phyloP scores from a whole-genome alignment of 2,113 vertebrate species.

The Australoheros scitulus region DNA sequence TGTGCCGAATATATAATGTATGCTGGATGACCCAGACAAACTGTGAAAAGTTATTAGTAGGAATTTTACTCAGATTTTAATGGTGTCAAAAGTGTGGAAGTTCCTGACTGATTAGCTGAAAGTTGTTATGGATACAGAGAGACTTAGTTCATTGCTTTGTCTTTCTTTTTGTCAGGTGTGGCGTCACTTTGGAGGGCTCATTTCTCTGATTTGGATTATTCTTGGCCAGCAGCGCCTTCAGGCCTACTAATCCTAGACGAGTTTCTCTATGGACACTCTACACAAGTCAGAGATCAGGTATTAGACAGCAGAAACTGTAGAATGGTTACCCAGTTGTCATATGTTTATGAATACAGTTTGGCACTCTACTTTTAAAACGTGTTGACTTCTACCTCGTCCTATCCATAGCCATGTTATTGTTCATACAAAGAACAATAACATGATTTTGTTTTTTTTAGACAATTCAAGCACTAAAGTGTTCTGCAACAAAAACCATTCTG shows the following conservation, averaged over 20 bases:
- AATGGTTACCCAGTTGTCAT: background rate
- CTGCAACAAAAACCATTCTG: background rate
- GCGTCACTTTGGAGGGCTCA: constrained; percentile 73
- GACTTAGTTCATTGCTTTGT: constrained; percentile 55
- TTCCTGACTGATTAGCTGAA: constrained; percentile 11
- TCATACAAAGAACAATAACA: background rate
- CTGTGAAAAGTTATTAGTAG: background rate
- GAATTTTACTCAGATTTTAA: background rate
- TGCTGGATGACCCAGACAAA: background rate
- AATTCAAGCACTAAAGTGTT: background rate
- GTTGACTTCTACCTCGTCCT: constrained; percentile 5
- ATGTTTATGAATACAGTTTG: constrained; percentile 10
- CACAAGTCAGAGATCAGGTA: constrained; percentile 83
- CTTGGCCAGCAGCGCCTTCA: constrained; percentile 75
- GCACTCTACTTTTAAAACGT: background rate
- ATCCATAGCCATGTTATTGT: background rate
- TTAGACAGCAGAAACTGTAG: constrained; percentile 27
- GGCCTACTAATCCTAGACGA: constrained; percentile 74
- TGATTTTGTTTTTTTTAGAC: background rate
- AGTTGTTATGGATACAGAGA: constrained; percentile 17
- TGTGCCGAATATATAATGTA: background rate
- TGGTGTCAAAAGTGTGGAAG: background rate
- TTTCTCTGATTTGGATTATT: constrained; percentile 82
- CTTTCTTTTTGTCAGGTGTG: constrained; percentile 79
- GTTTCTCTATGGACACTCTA: constrained; percentile 80